A percentile compares a stretch with the other conserved stretches of the same genome.
Conservation (phyloP, 2,888 invertebrate species). For the Cylindroiulus punctatus region DNA sequence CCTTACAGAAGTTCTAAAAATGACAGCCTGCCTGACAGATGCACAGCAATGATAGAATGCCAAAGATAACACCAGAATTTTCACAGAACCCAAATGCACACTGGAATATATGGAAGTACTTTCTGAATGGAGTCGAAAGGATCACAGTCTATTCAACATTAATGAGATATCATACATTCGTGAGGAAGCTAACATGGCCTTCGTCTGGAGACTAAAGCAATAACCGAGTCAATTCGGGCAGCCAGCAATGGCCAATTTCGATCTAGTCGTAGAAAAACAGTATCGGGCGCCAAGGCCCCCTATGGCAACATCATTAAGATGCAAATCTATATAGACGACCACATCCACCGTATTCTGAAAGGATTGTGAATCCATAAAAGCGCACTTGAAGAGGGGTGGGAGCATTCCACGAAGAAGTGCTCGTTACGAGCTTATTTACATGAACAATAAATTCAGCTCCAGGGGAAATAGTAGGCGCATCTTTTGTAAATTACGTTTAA, state of each 20-base stretch:
- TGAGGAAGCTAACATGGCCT: background rate
- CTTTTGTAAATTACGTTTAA: background rate
- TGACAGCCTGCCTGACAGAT: too few species aligned
- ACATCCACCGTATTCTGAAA: background rate
- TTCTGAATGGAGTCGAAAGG: too few species aligned
- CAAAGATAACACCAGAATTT: too few species aligned
- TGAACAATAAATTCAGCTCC: background rate
- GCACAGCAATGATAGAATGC: too few species aligned
- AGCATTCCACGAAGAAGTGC: background rate
- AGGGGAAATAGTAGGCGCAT: background rate
- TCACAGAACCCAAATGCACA: too few species aligned
- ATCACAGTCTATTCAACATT: background rate
- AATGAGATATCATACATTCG: background rate
- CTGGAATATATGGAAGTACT: too few species aligned
- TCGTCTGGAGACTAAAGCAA: background rate
- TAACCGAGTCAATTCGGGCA: background rate
- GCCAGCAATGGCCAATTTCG: background rate
- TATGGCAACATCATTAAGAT: background rate
- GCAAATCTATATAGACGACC: slow-evolving; percentile 16
- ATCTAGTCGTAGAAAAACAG: background rate
- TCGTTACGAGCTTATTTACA: background rate
- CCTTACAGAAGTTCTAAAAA: too few species aligned
- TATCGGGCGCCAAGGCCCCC: background rate
- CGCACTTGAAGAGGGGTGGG: background rate
- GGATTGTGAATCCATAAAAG: background rate